phyloP scores from a whole-genome alignment of 2,888 invertebrate genomes.

The Allophyes oxyacanthae region DNA sequence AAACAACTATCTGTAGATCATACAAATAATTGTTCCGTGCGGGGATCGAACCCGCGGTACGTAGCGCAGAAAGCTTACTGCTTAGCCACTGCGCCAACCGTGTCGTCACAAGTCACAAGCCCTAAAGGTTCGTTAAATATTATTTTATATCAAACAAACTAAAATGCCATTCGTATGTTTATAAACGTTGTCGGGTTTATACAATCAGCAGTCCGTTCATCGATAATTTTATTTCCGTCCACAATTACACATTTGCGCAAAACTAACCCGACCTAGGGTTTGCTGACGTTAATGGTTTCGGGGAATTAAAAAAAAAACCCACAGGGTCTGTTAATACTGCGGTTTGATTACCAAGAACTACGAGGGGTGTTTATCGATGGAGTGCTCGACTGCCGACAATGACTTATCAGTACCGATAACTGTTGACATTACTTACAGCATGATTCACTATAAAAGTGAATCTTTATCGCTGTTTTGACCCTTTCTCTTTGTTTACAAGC shows the following conservation, averaged over 20 bases:
- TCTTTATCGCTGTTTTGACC: conserved; percentile 54
- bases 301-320: conserved; percentile 62
- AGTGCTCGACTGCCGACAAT: conserved; percentile 61
- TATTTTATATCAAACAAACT: conserved; percentile 1
- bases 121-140: too few relatives aligned
- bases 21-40: too few relatives aligned
- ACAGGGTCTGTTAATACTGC: conserved; percentile 62
- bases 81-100: too few relatives aligned
- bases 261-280: conserved; percentile 31
- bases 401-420: conserved; percentile 73
- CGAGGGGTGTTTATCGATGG: conserved; percentile 69
- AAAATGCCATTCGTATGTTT: conserved; percentile 13
- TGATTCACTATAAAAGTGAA: conserved; percentile 61
- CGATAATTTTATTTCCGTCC: conserved; percentile 44
- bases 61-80: too few relatives aligned
- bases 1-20: too few relatives aligned
- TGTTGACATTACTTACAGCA: conserved; percentile 62
- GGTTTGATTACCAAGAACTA: conserved; percentile 66
- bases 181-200: conserved; percentile 19
- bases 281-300: conserved; percentile 61
- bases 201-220: conserved; percentile 23
- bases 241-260: conserved; percentile 44
- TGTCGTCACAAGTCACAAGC: too few relatives aligned
- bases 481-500: conserved; percentile 38
- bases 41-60: too few relatives aligned